Percentiles rank a stretch among this genome's conserved stretches.
phyloP scores from a whole-genome alignment of 2,888 invertebrate genomes.

The Dioctria linearis region DNA sequence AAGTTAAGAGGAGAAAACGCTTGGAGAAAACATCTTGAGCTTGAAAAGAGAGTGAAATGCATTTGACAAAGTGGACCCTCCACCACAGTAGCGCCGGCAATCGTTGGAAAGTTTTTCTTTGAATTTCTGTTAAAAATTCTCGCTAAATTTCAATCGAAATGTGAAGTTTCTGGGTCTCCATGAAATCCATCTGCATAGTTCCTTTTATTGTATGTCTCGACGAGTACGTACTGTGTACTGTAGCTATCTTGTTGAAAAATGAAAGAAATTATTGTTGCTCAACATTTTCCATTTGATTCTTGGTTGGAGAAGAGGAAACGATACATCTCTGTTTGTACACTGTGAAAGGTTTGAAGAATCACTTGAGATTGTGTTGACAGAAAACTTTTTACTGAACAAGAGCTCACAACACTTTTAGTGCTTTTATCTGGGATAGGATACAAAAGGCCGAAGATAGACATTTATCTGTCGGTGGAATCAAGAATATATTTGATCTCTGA shows the following conservation, averaged over 20 bases:
- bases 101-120: slow-evolving; percentile 15
- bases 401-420: slow-evolving; percentile 27
- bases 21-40: slow-evolving; percentile 33
- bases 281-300: background rate
- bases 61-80: slow-evolving; percentile 22
- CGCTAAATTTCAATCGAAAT: slow-evolving; percentile 2
- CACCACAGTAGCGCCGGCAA: background rate
- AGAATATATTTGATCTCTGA: background rate
- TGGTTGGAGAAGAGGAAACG: background rate
- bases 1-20: background rate
- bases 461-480: background rate
- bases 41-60: slow-evolving; percentile 30
- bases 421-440: slow-evolving; percentile 13
- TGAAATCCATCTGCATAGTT: background rate
- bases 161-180: background rate
- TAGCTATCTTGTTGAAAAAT: slow-evolving; percentile 17
- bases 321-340: background rate
- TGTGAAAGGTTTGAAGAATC: slow-evolving; percentile 25
- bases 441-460: background rate
- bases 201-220: background rate
- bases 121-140: slow-evolving; percentile 26
- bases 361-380: slow-evolving; percentile 41
- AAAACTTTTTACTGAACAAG: slow-evolving; percentile 26
- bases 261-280: slow-evolving; percentile 23
- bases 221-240: background rate